Percentiles rank a stretch among this genome's conserved stretches.
Conservation (phyloP, 2,797 vertebrate genomes). For the Oreochromis grahami region DNA sequence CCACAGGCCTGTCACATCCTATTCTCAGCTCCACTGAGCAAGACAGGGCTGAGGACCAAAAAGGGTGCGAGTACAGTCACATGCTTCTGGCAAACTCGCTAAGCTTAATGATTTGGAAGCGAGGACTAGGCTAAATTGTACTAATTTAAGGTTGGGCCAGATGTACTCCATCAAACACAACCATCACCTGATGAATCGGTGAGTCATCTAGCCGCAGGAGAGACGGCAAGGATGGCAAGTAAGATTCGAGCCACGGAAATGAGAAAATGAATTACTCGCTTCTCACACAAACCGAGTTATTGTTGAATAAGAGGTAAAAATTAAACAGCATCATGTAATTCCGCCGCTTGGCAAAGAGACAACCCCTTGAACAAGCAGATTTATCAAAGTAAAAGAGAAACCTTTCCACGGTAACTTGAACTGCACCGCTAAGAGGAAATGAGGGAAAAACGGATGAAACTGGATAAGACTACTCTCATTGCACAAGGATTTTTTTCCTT, state of each 20-base stretch:
- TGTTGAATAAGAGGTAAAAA: conserved; percentile 35
- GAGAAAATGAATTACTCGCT: conserved; percentile 17
- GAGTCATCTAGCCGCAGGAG: conserved; percentile 43
- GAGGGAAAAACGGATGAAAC: conserved; percentile 8
- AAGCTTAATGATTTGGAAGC: conserved; percentile 65
- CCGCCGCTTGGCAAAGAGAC: conserved; percentile 10
- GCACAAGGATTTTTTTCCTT: conserved; percentile 39
- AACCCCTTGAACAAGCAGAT: conserved; percentile 1
- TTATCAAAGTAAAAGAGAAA: conserved; percentile 9
- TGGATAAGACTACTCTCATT: conserved; percentile 5
- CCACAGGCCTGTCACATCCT: conserved; percentile 73
- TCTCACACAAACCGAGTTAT: conserved; percentile 31
- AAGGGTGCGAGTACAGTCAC: conserved; percentile 65
- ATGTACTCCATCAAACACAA: conserved; percentile 56
- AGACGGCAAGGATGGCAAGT: conserved; percentile 23
- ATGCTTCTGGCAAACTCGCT: conserved; percentile 57
- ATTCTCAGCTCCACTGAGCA: conserved; percentile 76
- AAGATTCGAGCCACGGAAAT: conserved; percentile 6
- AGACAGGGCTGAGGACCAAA: conserved; percentile 60
- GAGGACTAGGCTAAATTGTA: conserved; percentile 37
- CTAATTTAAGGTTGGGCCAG: conserved; percentile 57
- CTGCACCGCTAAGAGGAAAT: not conserved
- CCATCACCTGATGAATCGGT: conserved; percentile 61
- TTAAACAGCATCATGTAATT: conserved; percentile 31
- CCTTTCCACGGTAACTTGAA: not conserved